Evolutionary conservation across 2,113 vertebrate species (phyloP), one percentile per base, ranked within the genome.

Genomic region (Deroptyus accipitrinus): DNA sequence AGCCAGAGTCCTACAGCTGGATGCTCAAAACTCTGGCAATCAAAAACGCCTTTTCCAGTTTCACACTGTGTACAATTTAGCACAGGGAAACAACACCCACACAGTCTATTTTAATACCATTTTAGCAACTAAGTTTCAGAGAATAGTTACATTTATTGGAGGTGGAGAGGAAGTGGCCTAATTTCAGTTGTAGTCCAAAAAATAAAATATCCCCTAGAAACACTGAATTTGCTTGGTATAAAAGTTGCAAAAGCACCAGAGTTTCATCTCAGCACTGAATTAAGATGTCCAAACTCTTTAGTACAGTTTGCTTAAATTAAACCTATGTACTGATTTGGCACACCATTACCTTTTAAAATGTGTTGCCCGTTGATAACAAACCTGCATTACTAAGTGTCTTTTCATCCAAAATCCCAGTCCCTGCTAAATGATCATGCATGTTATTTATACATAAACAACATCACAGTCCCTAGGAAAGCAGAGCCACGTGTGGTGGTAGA

Each of bases 361-460:
- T 96, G 94, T 18, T 96, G 78, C 55, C 63, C 63, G 46, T 92
- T 95, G 94, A 96, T 96, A 95, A 95, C 73, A 83, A 92, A 69
- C 17, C 54, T 83, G 84, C 44, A 83, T 90, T 89, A 70, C 2
- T 46, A 89, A 73, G 5, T 33, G 30, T 68, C 18, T 59, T 83
- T 89, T 76, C 57, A 92, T 73, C 41, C 81, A 64, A 73, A 81
- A 76, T 51, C 17, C 66, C 59, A 83, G 87, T 41, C 46, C 68
- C 25, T 85, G 31, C 48, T 44, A 85, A 90, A 77, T 74, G 49
- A 90, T 97, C 78, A 88, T 85, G 84, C 78, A 62, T 91, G 84
- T 95, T 66, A 92, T 79, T 91, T 92, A 95, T 94, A 94, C 77
- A 83, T 15, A n/a, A 87, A 79, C 48, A 80, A 19, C 44, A 57